These are phyloP conservation scores for Amblyraja radiata DNA, from an alignment of 2,797 vertebrate genomes.

Conservation along the genomic window DNA sequence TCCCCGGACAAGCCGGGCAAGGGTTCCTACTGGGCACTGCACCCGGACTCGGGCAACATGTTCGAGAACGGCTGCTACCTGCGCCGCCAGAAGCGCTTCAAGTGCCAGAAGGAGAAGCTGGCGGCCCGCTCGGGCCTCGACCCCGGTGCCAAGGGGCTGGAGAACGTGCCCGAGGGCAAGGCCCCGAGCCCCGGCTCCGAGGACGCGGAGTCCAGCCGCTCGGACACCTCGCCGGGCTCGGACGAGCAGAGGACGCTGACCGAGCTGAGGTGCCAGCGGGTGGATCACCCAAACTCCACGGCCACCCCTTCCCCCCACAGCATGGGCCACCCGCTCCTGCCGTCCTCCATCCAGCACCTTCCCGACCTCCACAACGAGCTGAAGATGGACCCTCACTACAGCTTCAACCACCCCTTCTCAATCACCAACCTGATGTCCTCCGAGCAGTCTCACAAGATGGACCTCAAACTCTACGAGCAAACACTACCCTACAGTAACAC, in stretches of 20 bases:
- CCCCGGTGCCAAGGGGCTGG: constrained; percentile 48
- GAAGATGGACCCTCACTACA: constrained; percentile 42
- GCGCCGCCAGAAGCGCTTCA: constrained; percentile 83
- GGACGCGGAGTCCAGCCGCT: constrained; percentile 44
- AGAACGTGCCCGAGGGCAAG: constrained; percentile 41
- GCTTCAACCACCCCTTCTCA: constrained; percentile 35
- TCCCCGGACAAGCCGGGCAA: constrained; percentile 84
- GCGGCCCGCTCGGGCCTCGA: constrained; percentile 54
- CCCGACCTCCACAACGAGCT: constrained; percentile 39
- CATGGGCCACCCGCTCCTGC: neutral
- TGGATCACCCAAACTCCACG: neutral
- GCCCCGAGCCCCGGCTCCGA: constrained; percentile 41
- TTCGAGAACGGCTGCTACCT: constrained; percentile 88
- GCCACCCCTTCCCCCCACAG: neutral
- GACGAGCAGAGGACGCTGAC: neutral
- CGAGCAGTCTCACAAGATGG: neutral
- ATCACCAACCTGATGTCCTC: neutral
- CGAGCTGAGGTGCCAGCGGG: neutral
- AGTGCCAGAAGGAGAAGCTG: constrained; percentile 75
- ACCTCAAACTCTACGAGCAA: neutral
- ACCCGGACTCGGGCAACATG: constrained; percentile 85
- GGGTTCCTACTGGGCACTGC: constrained; percentile 83
- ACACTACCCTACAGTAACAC: neutral
- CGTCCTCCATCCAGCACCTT: constrained; percentile 22
- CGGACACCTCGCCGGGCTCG: constrained; percentile 43